Conservation (phyloP, 2,888 invertebrate genomes). For the Acanthacorydalis orientalis region DNA sequence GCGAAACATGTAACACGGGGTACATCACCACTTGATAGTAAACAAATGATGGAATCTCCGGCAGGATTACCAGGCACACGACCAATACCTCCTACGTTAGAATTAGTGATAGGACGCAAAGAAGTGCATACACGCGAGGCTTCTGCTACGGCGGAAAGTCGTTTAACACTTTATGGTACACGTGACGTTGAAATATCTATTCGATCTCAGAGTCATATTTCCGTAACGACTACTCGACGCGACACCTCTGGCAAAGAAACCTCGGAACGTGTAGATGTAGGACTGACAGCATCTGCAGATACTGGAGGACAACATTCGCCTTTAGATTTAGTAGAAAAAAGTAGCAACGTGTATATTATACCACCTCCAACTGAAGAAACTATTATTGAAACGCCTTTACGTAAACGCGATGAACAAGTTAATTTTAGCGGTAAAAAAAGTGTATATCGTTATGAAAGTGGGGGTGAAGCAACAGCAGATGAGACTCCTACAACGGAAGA, state of each 20-base stretch:
- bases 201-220: conserved; percentile 33
- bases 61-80: conserved; percentile 14
- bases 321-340: conserved; percentile 16
- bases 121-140: conserved; percentile 33
- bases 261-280: conserved; percentile 29
- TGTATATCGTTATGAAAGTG: conserved; percentile 30
- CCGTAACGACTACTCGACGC: conserved; percentile 27
- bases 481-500: conserved; percentile 30
- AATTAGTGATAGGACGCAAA: conserved; percentile 33
- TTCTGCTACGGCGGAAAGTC: conserved; percentile 32
- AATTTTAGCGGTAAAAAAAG: conserved; percentile 32
- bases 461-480: conserved; percentile 18
- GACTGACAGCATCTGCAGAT: conserved; percentile 26
- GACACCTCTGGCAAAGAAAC: conserved; percentile 28
- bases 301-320: conserved; percentile 19
- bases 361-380: conserved; percentile 16
- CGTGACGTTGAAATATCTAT: conserved; percentile 36
- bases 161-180: conserved; percentile 32
- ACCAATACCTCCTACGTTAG: conserved; percentile 21
- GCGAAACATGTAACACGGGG: conserved; percentile 17
- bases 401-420: conserved; percentile 31
- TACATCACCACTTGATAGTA: conserved; percentile 25
- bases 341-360: conserved; percentile 22
- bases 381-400: conserved; percentile 16
- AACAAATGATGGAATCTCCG: conserved; percentile 16